Conservation (phyloP, 2,888 invertebrate species). For the Osmoderma eremita region DNA sequence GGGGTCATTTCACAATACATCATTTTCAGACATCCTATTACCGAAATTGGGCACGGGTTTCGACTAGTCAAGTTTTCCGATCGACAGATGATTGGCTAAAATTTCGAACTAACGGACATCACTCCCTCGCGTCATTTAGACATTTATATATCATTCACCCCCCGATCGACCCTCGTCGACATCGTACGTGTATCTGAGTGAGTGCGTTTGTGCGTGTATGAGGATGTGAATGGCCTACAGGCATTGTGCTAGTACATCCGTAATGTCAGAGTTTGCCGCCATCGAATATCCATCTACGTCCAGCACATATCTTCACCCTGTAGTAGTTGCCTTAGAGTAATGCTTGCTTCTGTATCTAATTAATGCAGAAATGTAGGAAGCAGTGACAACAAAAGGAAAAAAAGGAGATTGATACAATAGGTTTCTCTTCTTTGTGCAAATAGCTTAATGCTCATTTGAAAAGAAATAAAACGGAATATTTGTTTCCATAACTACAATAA, state of each 20-base stretch:
- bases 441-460: too few species aligned
- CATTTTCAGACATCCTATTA: slow-evolving; percentile 63
- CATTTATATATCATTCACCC: slow-evolving; percentile 52
- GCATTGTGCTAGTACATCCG: slow-evolving; percentile 29
- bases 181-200: slow-evolving; percentile 1
- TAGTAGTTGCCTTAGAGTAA: not conserved
- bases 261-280: slow-evolving; percentile 30
- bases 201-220: not conserved
- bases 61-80: slow-evolving; percentile 53
- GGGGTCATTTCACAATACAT: slow-evolving; percentile 61
- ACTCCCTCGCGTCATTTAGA: slow-evolving; percentile 54
- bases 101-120: slow-evolving; percentile 51
- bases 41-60: slow-evolving; percentile 58
- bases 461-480: too few species aligned
- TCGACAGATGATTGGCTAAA: slow-evolving; percentile 56
- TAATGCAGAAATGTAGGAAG: not conserved
- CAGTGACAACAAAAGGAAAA: too few species aligned
- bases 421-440: too few species aligned
- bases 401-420: not conserved
- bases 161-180: slow-evolving; percentile 25
- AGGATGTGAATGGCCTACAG: slow-evolving; percentile 29
- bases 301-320: slow-evolving; percentile 27
- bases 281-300: slow-evolving; percentile 22
- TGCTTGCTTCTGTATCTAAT: not conserved
- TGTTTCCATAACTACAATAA: too few species aligned